These are phyloP conservation scores for Crypturellus tataupa DNA, from an alignment of 2,797 vertebrate species.

Conservation along the genomic window DNA sequence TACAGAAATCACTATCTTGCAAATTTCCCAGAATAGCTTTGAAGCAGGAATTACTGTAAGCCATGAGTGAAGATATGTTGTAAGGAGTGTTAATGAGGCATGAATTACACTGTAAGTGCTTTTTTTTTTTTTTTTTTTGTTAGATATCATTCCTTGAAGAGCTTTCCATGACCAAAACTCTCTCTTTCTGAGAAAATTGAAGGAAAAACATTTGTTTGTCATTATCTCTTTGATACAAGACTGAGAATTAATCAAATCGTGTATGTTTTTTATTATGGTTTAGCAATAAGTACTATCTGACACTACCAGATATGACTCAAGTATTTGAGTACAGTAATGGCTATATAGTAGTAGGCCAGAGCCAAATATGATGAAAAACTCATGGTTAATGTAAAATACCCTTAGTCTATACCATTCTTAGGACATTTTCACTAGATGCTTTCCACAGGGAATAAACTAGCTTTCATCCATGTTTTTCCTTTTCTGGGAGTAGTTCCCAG, in stretches of 20 bases:
- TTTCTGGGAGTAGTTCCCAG: conserved; percentile 42
- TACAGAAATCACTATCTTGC: conserved; percentile 24
- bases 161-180: neutral
- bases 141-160: neutral
- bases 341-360: conserved; percentile 9
- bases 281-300: conserved; percentile 20
- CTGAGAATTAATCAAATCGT: conserved; percentile 6
- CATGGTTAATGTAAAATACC: conserved; percentile 38
- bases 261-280: conserved; percentile 22
- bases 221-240: neutral
- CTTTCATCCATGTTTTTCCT: conserved; percentile 19
- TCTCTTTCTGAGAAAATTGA: conserved; percentile 40
- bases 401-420: conserved; percentile 25
- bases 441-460: conserved; percentile 14
- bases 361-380: conserved; percentile 39
- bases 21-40: conserved; percentile 42
- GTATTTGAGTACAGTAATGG: neutral
- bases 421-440: conserved; percentile 11
- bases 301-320: conserved; percentile 34
- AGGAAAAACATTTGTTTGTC: conserved; percentile 39
- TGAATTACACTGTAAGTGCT: neutral
- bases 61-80: neutral
- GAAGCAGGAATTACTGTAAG: neutral
- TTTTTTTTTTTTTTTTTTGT: neutral
- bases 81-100: neutral